Percentiles rank a stretch among this genome's conserved stretches.
Evolutionary conservation across 1,140 invertebrate species (phyloP).

Genomic region (Papilio polytes): DNA sequence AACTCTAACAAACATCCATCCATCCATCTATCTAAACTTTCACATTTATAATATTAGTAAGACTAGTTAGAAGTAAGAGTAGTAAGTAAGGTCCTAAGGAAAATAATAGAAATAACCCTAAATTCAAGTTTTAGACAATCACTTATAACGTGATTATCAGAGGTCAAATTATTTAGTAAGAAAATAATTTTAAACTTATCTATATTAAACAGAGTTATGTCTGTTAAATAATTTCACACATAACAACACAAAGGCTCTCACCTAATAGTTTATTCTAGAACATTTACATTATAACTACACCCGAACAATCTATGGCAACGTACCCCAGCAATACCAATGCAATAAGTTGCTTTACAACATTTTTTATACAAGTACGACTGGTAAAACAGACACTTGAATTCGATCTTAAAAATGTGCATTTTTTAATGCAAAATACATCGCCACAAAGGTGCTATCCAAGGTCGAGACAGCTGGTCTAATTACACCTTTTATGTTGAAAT

Average conservation of each 20-base stretch:
- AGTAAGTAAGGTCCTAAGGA: no score
- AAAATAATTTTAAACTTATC: no score
- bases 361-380: conserved; percentile 45
- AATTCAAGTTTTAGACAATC: neutral
- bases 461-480: conserved; percentile 78
- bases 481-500: conserved; percentile 82
- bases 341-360: conserved; percentile 25
- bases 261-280: neutral
- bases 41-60: no score
- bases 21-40: no score
- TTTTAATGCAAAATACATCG: conserved; percentile 73
- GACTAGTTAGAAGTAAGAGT: no score
- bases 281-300: neutral
- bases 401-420: conserved; percentile 66
- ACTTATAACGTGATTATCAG: neutral
- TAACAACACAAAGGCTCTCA: no score
- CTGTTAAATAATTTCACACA: no score
- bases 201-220: no score
- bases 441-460: conserved; percentile 79
- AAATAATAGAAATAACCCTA: no score
- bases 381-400: conserved; percentile 56
- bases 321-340: neutral
- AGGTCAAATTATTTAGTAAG: neutral
- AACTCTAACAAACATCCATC: no score
- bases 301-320: neutral